These are phyloP conservation scores for Lophius piscatorius DNA, from an alignment of 2,113 vertebrate species.

Conservation along the genomic window DNA sequence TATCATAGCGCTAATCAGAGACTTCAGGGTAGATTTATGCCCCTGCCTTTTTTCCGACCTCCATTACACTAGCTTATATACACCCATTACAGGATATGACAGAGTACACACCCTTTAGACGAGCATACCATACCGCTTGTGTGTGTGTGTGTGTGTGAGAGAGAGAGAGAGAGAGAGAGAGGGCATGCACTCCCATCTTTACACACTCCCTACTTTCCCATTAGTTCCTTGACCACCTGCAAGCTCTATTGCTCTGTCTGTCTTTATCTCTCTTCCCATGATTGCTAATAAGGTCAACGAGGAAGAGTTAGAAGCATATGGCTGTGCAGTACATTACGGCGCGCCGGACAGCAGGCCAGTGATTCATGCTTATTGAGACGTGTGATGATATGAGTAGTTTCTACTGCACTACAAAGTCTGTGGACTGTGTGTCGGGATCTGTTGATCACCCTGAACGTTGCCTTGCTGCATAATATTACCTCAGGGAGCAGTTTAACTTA, in stretches of 20 bases:
- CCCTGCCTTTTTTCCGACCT: slow-evolving; percentile 78
- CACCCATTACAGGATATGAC: slow-evolving; percentile 84
- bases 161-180: slow-evolving; percentile 18
- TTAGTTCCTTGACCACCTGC: slow-evolving; percentile 73
- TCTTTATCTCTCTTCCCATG: slow-evolving; percentile 61
- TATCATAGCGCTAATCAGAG: slow-evolving; percentile 76
- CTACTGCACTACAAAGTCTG: slow-evolving; percentile 61
- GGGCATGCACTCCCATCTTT: slow-evolving; percentile 46
- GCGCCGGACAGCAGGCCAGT: slow-evolving; percentile 45
- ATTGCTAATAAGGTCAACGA: slow-evolving; percentile 77
- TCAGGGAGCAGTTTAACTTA: slow-evolving; percentile 67
- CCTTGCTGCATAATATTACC: slow-evolving; percentile 61
- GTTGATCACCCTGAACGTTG: slow-evolving; percentile 66
- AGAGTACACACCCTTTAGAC: slow-evolving; percentile 75
- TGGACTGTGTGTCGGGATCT: slow-evolving; percentile 54
- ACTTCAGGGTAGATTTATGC: slow-evolving; percentile 80
- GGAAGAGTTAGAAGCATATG: slow-evolving; percentile 70
- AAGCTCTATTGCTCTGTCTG: slow-evolving; percentile 56
- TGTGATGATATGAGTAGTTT: slow-evolving; percentile 70
- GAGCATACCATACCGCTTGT: slow-evolving; percentile 55
- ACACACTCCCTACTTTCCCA: slow-evolving; percentile 65
- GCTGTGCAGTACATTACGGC: slow-evolving; percentile 69
- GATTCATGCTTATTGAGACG: slow-evolving; percentile 70
- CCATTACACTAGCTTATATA: slow-evolving; percentile 81
- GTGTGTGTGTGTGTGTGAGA: slow-evolving; percentile 29